Conservation (phyloP, 2,113 vertebrate genomes). For the Hippocampus barbouri region DNA sequence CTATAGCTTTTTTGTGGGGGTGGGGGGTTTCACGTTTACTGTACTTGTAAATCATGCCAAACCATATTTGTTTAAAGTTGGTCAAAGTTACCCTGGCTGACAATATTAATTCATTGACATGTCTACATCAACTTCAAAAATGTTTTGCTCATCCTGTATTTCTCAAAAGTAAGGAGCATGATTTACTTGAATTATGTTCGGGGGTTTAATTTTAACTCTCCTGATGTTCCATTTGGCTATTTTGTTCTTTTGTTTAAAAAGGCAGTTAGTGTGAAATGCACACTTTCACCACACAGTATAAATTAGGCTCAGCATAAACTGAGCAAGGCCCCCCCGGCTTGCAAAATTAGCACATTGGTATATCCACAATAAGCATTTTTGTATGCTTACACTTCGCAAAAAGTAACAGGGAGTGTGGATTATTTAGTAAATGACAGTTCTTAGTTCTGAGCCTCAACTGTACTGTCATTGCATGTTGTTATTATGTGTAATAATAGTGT, state of each 20-base stretch:
- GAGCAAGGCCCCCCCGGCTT: no score
- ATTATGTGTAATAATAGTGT: no score
- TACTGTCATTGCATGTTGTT: background rate
- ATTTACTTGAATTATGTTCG: background rate
- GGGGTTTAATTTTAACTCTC: background rate
- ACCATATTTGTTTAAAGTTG: background rate
- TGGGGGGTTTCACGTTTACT: no score
- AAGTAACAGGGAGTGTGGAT: background rate
- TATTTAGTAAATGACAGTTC: no score
- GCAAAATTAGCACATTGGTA: background rate
- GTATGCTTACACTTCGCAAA: background rate
- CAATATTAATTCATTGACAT: background rate
- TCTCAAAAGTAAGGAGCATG: background rate
- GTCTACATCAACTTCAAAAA: background rate
- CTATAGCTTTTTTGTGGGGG: no score
- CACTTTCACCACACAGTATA: no score
- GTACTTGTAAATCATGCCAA: background rate
- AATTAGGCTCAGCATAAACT: no score
- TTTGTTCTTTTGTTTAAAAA: background rate
- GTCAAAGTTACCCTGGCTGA: background rate
- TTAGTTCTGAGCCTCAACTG: background rate
- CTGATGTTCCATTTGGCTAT: background rate
- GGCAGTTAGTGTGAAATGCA: no score
- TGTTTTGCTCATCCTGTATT: no score
- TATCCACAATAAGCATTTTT: background rate